Conservation (phyloP, 1,140 invertebrate genomes). For the Chrysopa pallens region DNA sequence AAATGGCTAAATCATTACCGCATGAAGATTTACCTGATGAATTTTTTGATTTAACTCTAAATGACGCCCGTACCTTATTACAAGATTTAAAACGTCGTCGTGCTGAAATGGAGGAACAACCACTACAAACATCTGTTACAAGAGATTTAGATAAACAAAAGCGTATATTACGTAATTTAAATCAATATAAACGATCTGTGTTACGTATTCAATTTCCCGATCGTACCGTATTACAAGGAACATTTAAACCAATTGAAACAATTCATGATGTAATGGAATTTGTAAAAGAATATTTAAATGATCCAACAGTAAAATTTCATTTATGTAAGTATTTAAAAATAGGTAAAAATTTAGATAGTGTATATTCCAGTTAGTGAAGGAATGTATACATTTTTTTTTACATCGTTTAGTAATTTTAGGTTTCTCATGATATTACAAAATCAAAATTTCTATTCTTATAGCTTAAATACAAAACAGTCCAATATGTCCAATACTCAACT, state of each 20-base stretch:
- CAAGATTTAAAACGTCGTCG: conserved; percentile 45
- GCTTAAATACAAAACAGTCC: too few species aligned
- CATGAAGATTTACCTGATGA: conserved; percentile 54
- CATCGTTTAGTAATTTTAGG: too few species aligned
- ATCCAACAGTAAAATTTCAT: conserved; percentile 41
- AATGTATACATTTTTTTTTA: too few species aligned
- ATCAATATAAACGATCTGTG: conserved; percentile 50
- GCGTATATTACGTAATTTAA: conserved; percentile 32
- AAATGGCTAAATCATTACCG: conserved; percentile 28
- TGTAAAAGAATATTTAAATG: conserved; percentile 42
- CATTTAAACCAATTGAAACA: conserved; percentile 52
- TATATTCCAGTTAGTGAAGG: too few species aligned
- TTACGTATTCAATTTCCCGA: conserved; percentile 69
- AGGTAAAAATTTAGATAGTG: too few species aligned
- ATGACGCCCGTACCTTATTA: conserved; percentile 54
- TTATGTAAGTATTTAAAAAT: conserved; percentile 42
- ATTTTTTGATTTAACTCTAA: conserved; percentile 65
- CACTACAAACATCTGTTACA: conserved; percentile 42
- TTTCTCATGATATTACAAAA: too few species aligned
- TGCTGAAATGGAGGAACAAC: conserved; percentile 35
- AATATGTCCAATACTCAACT: too few species aligned
- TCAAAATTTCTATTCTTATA: too few species aligned
- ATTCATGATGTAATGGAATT: conserved; percentile 46
- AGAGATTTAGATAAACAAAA: conserved; percentile 40
- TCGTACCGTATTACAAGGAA: conserved; percentile 57